These are phyloP conservation scores for Mythimna albipuncta DNA, from an alignment of 2,888 invertebrate species.

Conservation along the genomic window DNA sequence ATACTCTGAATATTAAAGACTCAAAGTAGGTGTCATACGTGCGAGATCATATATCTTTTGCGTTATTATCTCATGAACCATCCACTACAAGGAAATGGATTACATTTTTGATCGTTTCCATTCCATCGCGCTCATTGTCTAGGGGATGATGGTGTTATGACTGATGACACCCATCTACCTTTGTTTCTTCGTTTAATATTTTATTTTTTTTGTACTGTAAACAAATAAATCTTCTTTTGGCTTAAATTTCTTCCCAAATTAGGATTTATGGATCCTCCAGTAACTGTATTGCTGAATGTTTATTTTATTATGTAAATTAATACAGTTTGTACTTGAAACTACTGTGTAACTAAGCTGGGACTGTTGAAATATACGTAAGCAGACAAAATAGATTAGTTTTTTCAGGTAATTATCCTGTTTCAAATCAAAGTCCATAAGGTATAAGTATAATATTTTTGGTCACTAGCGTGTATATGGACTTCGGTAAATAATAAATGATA, in stretches of 20 bases:
- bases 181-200: slow-evolving; percentile 73
- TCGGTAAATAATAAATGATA: too few relatives aligned
- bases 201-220: slow-evolving; percentile 47
- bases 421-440: too few relatives aligned
- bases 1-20: slow-evolving; percentile 46
- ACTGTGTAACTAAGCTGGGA: background rate
- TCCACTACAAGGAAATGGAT: slow-evolving; percentile 81
- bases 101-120: slow-evolving; percentile 85
- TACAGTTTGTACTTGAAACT: background rate
- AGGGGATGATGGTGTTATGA: slow-evolving; percentile 77
- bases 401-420: background rate
- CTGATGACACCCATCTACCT: slow-evolving; percentile 74
- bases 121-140: slow-evolving; percentile 79
- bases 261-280: slow-evolving; percentile 10
- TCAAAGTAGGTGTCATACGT: slow-evolving; percentile 46
- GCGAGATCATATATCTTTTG: slow-evolving; percentile 66
- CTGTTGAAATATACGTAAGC: background rate
- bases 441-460: too few relatives aligned
- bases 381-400: slow-evolving; percentile 8
- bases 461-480: too few relatives aligned
- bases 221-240: slow-evolving; percentile 33
- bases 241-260: slow-evolving; percentile 30
- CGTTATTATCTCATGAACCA: slow-evolving; percentile 73
- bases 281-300: slow-evolving; percentile 3
- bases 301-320: background rate